Conservation (phyloP, 2,113 vertebrate species). For the Nesoenas mayeri region DNA sequence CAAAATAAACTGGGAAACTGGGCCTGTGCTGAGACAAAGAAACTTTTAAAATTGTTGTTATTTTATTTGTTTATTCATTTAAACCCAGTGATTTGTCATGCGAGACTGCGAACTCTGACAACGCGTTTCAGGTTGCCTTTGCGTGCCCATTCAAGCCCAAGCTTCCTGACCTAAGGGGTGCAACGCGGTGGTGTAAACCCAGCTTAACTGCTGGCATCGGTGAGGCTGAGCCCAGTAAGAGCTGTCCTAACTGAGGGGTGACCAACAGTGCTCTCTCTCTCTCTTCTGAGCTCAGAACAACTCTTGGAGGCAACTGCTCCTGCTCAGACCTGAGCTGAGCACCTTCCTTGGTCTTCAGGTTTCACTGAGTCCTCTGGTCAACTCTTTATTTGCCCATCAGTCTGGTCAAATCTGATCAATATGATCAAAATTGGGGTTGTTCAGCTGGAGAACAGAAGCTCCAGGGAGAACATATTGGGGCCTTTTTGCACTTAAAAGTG, state of each 20-base stretch:
- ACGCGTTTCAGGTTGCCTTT: rapidly evolving
- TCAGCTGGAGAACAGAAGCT: too few species aligned
- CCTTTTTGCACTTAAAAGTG: too few species aligned
- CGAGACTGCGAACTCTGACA: neutral
- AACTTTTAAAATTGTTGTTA: neutral
- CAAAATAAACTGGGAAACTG: neutral
- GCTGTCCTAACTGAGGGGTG: too few species aligned
- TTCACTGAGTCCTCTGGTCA: rapidly evolving
- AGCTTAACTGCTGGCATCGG: rapidly evolving
- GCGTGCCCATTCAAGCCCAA: rapidly evolving
- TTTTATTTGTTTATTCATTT: neutral
- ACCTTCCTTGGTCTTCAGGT: neutral
- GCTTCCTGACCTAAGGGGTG: neutral
- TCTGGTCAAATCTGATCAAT: neutral
- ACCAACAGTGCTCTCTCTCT: neutral
- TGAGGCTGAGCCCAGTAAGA: neutral
- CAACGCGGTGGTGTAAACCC: neutral
- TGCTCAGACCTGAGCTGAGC: neutral
- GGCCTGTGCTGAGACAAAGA: neutral
- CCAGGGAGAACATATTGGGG: too few species aligned
- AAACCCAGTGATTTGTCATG: neutral
- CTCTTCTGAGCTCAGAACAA: neutral
- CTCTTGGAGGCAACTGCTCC: neutral
- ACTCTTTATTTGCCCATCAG: neutral
- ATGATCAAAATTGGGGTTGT: neutral